Conservation (phyloP, 2,888 invertebrate species). For the Sinodicranocentrus sp. region DNA sequence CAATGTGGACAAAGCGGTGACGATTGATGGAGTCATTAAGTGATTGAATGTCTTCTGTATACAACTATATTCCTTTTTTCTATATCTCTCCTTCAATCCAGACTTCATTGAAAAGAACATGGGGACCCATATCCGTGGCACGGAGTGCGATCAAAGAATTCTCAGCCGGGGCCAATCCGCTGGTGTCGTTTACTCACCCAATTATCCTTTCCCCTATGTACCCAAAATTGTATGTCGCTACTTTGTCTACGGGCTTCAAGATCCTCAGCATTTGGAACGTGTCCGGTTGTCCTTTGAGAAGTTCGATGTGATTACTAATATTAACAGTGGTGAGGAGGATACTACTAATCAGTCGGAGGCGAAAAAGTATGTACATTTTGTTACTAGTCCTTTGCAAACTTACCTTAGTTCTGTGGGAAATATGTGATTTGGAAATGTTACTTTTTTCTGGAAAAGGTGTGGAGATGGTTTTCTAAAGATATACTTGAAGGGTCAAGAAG, state of each 20-base stretch:
- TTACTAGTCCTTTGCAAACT: no score
- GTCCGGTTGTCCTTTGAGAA: constrained; percentile 92
- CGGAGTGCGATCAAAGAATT: constrained; percentile 99
- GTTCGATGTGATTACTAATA: constrained; percentile 92
- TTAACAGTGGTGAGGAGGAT: constrained; percentile 79
- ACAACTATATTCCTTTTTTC: background rate
- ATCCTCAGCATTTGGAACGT: constrained; percentile 96
- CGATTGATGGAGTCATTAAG: background rate
- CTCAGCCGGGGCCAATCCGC: constrained; percentile 94
- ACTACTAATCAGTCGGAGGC: constrained; percentile 66
- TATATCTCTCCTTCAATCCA: constrained; percentile 77
- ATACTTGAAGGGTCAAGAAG: constrained; percentile 94
- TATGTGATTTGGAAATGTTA: no score
- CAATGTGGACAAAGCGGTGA: background rate
- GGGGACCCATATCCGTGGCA: constrained; percentile 96
- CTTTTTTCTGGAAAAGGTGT: no score
- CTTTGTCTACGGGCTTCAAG: constrained; percentile 99
- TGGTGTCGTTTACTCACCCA: constrained; percentile 96
- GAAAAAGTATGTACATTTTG: constrained; percentile 53
- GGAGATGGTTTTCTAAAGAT: constrained; percentile 94
- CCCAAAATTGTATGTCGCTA: constrained; percentile 98
- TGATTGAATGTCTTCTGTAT: background rate
- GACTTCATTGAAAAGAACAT: constrained; percentile 95
- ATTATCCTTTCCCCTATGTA: constrained; percentile 97
- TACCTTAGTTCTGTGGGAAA: no score